Base-by-base conservation (phyloP, 2,888 invertebrate species). In the Andricus curvator region DNA sequence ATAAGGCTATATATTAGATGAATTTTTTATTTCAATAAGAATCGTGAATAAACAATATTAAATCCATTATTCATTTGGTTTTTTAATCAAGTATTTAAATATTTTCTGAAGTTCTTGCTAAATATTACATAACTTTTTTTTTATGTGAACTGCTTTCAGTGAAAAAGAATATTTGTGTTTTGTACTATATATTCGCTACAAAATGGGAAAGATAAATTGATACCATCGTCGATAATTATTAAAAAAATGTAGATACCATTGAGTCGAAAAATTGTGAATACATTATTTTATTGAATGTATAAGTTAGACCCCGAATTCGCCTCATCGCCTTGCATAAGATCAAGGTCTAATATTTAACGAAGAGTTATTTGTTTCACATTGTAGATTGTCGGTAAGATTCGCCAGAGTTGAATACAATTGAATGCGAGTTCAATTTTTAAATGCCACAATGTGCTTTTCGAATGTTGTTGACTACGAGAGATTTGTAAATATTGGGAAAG, bases 381-480 rank as follows among this genome's bases (percentile, higher is more conserved):
- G 51, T 4, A 33, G 25, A 29, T 20, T 56, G 33, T n/a, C 51
- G 6, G 56, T 74, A 74, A 29, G 13, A 51, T 20, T 56, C 48
- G n/a, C 33, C n/a, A n/a, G 51, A 74, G 29, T 33, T 74, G 62
- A 62, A 17, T 62, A 37, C 29, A 33, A 74, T 56, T 74, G 74
- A 74, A 74, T 56, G n/a, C 13, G 25, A 37, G 22, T 78, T 68
- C 68, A 41, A 56, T 25, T 70, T 70, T 66, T 33, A 37, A 79
- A 68, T 48, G 78, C 78, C 80, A 66, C 51, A 78, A 67, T 60
- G 76, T 78, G 78, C 76, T 82, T 80, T 78, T 65, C 78, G 76
- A 79, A 44, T 66, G 64, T 80, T 82, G 80, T 78, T 66, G 77
- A 78, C 74, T 48, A 80, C 48, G 62, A 66, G 66, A 78, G 64